Evolutionary conservation across 2,888 invertebrate species (phyloP), one percentile per base, ranked within the genome.

Genomic region (Eristalis tenax): DNA sequence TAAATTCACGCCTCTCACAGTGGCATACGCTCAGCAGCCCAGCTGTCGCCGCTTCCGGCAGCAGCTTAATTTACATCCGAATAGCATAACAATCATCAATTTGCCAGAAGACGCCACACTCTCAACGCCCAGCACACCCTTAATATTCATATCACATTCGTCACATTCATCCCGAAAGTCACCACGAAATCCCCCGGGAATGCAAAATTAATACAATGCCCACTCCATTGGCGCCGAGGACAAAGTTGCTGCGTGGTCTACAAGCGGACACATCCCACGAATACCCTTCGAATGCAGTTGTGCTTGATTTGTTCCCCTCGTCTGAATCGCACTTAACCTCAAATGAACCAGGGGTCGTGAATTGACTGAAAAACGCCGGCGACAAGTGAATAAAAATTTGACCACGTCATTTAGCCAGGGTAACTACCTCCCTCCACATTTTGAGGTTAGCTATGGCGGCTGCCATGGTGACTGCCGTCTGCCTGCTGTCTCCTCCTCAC

Each of bases 211-310:
- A 75, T 65, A 74, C 38, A 22, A 43, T 26, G 0, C 18, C 18
- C 57, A 57, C 32, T 32, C 56, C 13, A 32, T n/a, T 11, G n/a
- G 32, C 18, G 11, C 22, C 28, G 28, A 11, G 28, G n/a, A 43
- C 43, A 15, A 15, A 35, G 22, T 35, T 56, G 38, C 18, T n/a
- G 26, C 26, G 66, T 23, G 23, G 18, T 26, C 18, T 23, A 57
- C 56, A 64, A 18, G 56, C 23, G 70, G n/a, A 50, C 22, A 56
- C 38, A 35, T 43, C n/a, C 40, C 79, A 66, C 71, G 57, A 79
- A 79, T 79, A 71, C 71, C 79, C 65, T 79, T 59, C 18, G 40
- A 79, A 57, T n/a, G 40, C 35, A 64, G 50, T 64, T 70, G 35
- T 22, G 13, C 28, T 70, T 32, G 57, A 1, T 57, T 56, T 32